Percentiles rank a stretch among this genome's conserved stretches.
Conservation (phyloP, 1,140 invertebrate species). For the Drosophila nannoptera region DNA sequence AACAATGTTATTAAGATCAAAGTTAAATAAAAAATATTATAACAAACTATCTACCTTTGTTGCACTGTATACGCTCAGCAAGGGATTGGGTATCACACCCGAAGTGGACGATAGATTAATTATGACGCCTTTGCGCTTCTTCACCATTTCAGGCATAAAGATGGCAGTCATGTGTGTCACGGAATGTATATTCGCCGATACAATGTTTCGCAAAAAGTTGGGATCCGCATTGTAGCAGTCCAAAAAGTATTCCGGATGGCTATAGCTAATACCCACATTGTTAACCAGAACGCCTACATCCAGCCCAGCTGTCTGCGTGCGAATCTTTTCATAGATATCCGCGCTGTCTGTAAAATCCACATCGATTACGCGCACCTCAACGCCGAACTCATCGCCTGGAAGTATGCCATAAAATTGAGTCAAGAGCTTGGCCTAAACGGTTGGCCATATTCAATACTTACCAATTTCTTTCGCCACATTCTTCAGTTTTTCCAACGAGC, state of each 20-base stretch:
- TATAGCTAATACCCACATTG: conserved; percentile 96
- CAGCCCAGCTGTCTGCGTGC: conserved; percentile 86
- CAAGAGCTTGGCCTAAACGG: conserved; percentile 3
- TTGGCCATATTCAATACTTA: conserved; percentile 28
- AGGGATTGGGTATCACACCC: conserved; percentile 88
- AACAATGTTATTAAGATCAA: not conserved
- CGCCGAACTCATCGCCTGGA: conserved; percentile 85
- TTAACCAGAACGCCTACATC: conserved; percentile 96
- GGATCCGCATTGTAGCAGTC: conserved; percentile 83
- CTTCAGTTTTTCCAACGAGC: conserved; percentile 90
- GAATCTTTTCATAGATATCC: conserved; percentile 88
- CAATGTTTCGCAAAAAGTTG: conserved; percentile 81
- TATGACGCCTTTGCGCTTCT: conserved; percentile 90
- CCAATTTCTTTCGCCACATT: conserved; percentile 88
- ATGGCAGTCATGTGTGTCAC: conserved; percentile 91
- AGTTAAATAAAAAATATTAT: not conserved
- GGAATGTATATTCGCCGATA: conserved; percentile 87
- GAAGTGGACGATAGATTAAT: conserved; percentile 95
- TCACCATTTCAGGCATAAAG: conserved; percentile 93
- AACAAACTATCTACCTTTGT: conserved; percentile 85
- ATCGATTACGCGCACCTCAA: conserved; percentile 89
- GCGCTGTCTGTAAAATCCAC: conserved; percentile 89
- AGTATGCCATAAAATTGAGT: conserved; percentile 47
- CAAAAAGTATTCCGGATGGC: conserved; percentile 91
- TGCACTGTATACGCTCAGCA: conserved; percentile 93